Conservation (phyloP, 2,113 vertebrate species). For the Engraulis encrasicolus region DNA sequence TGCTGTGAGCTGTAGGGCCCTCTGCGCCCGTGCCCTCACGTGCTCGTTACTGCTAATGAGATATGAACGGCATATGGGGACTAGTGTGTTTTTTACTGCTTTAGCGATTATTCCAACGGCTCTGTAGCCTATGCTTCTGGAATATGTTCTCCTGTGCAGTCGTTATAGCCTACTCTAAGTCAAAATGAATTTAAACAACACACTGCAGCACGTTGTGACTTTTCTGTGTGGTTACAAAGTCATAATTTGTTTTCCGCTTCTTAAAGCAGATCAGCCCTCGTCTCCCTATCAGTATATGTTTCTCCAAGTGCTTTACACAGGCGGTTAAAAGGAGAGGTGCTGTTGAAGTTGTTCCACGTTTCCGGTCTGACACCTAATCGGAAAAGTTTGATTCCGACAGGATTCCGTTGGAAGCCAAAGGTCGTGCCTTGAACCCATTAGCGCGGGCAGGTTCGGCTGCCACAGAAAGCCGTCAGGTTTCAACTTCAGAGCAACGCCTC, state of each 20-base stretch:
- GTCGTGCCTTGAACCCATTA: slow-evolving; percentile 63
- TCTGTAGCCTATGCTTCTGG: background rate
- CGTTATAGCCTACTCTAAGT: background rate
- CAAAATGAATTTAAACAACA: no score
- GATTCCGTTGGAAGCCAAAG: slow-evolving; percentile 50
- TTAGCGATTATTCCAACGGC: background rate
- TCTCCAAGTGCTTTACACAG: background rate
- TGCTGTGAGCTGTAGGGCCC: background rate
- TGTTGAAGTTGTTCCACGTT: slow-evolving; percentile 56
- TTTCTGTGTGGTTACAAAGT: background rate
- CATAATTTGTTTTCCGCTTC: background rate
- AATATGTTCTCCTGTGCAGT: background rate
- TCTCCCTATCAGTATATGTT: background rate
- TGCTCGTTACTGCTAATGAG: background rate
- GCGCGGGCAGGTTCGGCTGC: slow-evolving; percentile 44
- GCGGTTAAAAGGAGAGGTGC: slow-evolving; percentile 37
- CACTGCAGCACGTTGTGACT: no score
- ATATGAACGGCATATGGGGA: background rate
- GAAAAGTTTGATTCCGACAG: slow-evolving; percentile 54
- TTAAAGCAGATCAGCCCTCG: background rate
- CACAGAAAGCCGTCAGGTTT: slow-evolving; percentile 36
- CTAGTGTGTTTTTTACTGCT: background rate
- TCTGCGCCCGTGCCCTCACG: background rate
- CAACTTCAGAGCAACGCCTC: slow-evolving; percentile 19
- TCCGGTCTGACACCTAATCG: slow-evolving; percentile 60